These are phyloP conservation scores for Coenonympha arcania DNA, from an alignment of 2,888 invertebrate genomes.

Conservation along the genomic window DNA sequence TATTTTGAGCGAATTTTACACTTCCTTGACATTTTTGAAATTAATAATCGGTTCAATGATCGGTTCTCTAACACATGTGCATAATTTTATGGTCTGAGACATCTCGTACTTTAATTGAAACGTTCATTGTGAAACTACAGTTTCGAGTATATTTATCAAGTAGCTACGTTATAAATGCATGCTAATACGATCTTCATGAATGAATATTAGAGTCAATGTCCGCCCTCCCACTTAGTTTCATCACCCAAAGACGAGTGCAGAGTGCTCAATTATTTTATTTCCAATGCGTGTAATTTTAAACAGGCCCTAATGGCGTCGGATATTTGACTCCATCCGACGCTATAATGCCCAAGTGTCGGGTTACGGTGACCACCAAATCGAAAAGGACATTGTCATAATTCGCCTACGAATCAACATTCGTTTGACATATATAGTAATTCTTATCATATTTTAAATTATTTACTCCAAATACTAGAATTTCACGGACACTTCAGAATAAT, in stretches of 20 bases:
- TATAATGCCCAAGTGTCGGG: constrained; percentile 40
- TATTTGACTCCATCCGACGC: constrained; percentile 23
- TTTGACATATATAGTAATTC: no score
- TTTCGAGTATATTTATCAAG: neutral
- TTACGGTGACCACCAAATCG: constrained; percentile 54
- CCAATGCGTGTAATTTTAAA: constrained; percentile 26
- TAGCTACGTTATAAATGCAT: neutral
- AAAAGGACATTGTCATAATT: no score
- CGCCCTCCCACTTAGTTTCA: constrained; percentile 15
- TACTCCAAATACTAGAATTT: no score
- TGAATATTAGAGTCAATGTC: constrained; percentile 8
- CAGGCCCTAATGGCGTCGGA: constrained; percentile 25
- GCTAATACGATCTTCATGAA: constrained; percentile 5
- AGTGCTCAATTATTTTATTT: constrained; percentile 22
- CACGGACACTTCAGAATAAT: no score
- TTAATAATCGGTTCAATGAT: no score
- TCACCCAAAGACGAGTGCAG: constrained; percentile 8
- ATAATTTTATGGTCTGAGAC: no score
- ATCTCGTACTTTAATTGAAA: neutral
- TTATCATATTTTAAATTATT: no score
- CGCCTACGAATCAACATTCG: no score
- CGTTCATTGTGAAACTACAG: neutral
- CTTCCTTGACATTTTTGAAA: no score
- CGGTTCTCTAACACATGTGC: no score
- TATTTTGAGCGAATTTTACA: no score